Conservation (phyloP, 2,888 invertebrate genomes). For the Steinernema hermaphroditum region DNA sequence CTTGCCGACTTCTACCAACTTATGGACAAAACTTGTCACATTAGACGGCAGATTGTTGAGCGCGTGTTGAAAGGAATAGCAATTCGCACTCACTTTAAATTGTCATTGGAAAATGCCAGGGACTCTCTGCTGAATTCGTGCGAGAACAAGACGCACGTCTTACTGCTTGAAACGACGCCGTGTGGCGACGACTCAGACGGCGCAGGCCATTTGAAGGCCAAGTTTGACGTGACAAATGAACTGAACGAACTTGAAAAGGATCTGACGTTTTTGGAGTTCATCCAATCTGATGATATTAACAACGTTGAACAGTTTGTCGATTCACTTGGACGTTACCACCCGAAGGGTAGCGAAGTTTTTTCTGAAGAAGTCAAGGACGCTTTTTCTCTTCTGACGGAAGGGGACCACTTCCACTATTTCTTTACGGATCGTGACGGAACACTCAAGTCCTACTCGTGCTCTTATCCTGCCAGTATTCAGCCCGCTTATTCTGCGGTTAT, state of each 20-base stretch:
- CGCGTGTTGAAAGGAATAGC: constrained; percentile 57
- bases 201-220: constrained; percentile 16
- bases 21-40: constrained; percentile 54
- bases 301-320: constrained; percentile 60
- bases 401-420: constrained; percentile 56
- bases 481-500: constrained; percentile 60
- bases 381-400: constrained; percentile 34
- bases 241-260: constrained; percentile 55
- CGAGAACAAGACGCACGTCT: constrained; percentile 37
- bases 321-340: constrained; percentile 52
- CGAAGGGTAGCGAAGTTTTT: constrained; percentile 45
- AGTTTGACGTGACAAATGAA: constrained; percentile 54
- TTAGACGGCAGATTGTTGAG: constrained; percentile 60
- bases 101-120: constrained; percentile 59
- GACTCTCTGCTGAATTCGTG: constrained; percentile 52
- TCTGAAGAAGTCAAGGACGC: constrained; percentile 48
- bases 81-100: constrained; percentile 49
- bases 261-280: constrained; percentile 55
- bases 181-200: constrained; percentile 42
- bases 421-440: constrained; percentile 58
- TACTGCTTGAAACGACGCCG: constrained; percentile 45
- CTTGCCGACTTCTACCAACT: constrained; percentile 58
- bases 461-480: constrained; percentile 58
- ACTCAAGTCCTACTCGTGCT: constrained; percentile 41
- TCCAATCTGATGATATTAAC: constrained; percentile 54